phyloP scores from a whole-genome alignment of 2,888 invertebrate species.

The Ochlodes sylvanus region DNA sequence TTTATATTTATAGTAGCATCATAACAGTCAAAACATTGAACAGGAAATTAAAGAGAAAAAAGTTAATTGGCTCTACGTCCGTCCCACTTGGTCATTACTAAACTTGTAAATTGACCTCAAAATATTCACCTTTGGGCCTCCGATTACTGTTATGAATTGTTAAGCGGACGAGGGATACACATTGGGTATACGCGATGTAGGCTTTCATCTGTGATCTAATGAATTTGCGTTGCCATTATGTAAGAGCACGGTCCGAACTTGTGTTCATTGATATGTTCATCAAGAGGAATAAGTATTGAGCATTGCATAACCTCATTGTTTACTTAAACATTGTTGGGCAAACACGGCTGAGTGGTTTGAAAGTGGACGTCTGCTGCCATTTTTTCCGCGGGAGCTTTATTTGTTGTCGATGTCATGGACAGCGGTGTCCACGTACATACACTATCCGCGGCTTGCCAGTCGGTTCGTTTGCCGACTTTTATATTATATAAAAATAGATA shows the following conservation, averaged over 20 bases:
- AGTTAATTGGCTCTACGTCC: conserved; percentile 2
- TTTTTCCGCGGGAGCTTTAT: not conserved
- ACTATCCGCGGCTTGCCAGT: too few relatives aligned
- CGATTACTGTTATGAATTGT: not conserved
- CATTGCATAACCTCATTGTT: not conserved
- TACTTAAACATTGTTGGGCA: not conserved
- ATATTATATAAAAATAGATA: too few relatives aligned
- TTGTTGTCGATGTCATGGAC: too few relatives aligned
- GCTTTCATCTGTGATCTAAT: too few relatives aligned
- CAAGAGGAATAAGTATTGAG: not conserved
- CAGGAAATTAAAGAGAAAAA: conserved; percentile 17
- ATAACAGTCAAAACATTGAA: not conserved
- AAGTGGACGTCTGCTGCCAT: too few relatives aligned
- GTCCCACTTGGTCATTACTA: not conserved
- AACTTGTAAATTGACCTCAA: conserved; percentile 8
- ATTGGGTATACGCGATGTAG: not conserved
- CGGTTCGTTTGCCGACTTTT: too few relatives aligned
- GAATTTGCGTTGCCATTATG: too few relatives aligned
- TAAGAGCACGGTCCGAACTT: too few relatives aligned
- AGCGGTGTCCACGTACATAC: too few relatives aligned
- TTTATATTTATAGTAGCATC: not conserved
- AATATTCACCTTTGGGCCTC: not conserved
- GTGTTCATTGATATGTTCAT: not conserved
- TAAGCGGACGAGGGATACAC: not conserved
- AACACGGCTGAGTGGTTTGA: not conserved